phyloP scores from a whole-genome alignment of 1,140 invertebrate species.

The Euborellia annulipes region DNA sequence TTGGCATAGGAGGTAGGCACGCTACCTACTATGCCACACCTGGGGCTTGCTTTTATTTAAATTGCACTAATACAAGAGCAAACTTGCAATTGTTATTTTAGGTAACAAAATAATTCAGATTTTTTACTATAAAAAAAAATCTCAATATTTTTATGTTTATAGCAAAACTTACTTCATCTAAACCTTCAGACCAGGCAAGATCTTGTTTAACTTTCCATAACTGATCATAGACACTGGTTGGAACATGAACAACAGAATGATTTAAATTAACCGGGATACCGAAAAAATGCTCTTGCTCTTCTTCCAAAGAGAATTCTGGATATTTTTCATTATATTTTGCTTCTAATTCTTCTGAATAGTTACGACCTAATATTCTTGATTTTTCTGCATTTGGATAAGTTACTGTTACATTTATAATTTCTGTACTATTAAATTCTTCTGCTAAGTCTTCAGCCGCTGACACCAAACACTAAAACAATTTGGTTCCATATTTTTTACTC shows the following conservation, averaged over 20 bases:
- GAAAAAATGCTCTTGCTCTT: constrained; percentile 47
- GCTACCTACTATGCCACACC: too few relatives aligned
- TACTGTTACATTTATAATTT: constrained; percentile 24
- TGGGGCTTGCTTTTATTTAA: too few relatives aligned
- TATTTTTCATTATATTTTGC: too few relatives aligned
- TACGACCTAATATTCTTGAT: too few relatives aligned
- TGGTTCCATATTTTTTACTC: too few relatives aligned
- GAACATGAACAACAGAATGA: constrained; percentile 79
- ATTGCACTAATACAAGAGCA: too few relatives aligned
- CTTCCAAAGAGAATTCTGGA: constrained; percentile 42
- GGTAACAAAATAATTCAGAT: too few relatives aligned
- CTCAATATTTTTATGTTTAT: too few relatives aligned
- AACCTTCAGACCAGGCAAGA: constrained; percentile 69
- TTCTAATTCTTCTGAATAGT: too few relatives aligned
- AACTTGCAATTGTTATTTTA: too few relatives aligned
- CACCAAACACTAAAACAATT: constrained; percentile 48
- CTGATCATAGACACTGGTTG: constrained; percentile 82
- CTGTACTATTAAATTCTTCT: constrained; percentile 33
- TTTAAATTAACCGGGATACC: constrained; percentile 67
- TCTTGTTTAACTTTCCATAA: constrained; percentile 51
- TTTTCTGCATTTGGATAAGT: constrained; percentile 23
- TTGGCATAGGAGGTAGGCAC: too few relatives aligned
- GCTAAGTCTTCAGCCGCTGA: constrained; percentile 45
- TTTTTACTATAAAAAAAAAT: too few relatives aligned
- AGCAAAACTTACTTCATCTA: constrained; percentile 53